A percentile compares a stretch with the other conserved stretches of the same genome.
Conservation (phyloP, 2,888 invertebrate genomes). For the Agonopterix arenella region DNA sequence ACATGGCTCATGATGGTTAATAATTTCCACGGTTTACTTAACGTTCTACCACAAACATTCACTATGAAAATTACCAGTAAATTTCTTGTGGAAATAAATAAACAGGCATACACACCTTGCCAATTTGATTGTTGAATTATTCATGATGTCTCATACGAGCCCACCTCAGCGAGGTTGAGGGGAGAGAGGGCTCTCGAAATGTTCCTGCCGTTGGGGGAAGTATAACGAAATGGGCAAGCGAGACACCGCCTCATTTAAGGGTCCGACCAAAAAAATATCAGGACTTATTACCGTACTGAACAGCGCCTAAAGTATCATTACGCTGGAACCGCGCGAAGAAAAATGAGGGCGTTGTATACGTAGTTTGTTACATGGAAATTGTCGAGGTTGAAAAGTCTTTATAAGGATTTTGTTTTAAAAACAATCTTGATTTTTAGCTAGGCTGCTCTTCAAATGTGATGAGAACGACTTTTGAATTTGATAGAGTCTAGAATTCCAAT, state of each 20-base stretch:
- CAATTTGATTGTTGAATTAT: slow-evolving; percentile 74
- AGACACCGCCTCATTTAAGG: slow-evolving; percentile 45
- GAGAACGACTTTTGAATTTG: too few species aligned
- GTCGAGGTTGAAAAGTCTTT: too few species aligned
- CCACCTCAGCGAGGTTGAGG: slow-evolving; percentile 44
- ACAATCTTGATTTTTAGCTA: too few species aligned
- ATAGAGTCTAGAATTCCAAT: too few species aligned
- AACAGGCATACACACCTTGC: slow-evolving; percentile 63
- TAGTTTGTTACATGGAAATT: too few species aligned
- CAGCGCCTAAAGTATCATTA: slow-evolving; percentile 30
- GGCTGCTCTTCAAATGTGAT: too few species aligned
- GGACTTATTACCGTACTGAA: slow-evolving; percentile 36
- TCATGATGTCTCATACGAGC: slow-evolving; percentile 62
- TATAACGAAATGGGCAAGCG: slow-evolving; percentile 59
- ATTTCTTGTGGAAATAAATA: slow-evolving; percentile 65
- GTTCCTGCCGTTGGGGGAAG: slow-evolving; percentile 42
- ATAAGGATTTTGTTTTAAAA: too few species aligned
- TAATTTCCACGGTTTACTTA: neutral
- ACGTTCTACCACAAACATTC: neutral
- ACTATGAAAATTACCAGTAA: slow-evolving; percentile 47
- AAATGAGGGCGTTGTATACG: neutral
- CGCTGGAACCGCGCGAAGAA: neutral
- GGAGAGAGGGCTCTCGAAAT: slow-evolving; percentile 25
- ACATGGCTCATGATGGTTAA: neutral
- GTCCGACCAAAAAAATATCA: slow-evolving; percentile 43